Base-by-base conservation (phyloP, 2,797 vertebrate genomes). In the Tragelaphus eurycerus region DNA sequence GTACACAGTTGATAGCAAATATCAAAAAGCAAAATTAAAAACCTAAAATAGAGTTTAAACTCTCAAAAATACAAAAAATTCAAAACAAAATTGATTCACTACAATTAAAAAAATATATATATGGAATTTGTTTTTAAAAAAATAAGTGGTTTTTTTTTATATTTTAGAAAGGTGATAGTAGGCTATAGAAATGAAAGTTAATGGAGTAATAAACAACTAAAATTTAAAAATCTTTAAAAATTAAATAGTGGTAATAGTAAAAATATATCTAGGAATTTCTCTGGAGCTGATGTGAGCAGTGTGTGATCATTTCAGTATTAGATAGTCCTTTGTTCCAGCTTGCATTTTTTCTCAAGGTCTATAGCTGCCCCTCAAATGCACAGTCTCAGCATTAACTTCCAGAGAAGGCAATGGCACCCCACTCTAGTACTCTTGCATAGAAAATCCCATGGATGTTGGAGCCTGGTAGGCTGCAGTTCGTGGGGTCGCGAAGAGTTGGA, bases 101-200 rank as follows among this genome's bases (percentile, higher is more conserved):
- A n/a, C 17, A n/a, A 64, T 64, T 64, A 16, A 64, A 64, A 57
- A 46, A 46, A 8, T 55, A 16, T 64, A n/a, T 64, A 64, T 64
- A 64, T 64, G 15, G 60, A 9, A 64, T 8, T 64, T 64, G 15
- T 4, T 16, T 64, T 62, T 64, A 8, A 4, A 64, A 31, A n/a
- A 4, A 62, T 62, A n/a, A 64, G 6, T n/a, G n/a, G n/a, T 1
- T 21, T 55, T 8, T 62, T 7, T 7, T 0, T 4, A 62, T 16
- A 31, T 15, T 62, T n/a, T 64, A n/a, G 14, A 64, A n/a, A 64
- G 7, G 15, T 64, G 3, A 64, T 64, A 64, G 29, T 64, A 64
- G 3, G 29, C 60, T 64, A n/a, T 17, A 64, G 31, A 64, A n/a
- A n/a, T 64, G 8, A 64, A n/a, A 19, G 16, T 64, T n/a, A 64